A percentile compares a stretch with the other conserved stretches of the same genome.
Conservation (phyloP, 2,797 vertebrate species). For the Poeciliopsis turneri region DNA sequence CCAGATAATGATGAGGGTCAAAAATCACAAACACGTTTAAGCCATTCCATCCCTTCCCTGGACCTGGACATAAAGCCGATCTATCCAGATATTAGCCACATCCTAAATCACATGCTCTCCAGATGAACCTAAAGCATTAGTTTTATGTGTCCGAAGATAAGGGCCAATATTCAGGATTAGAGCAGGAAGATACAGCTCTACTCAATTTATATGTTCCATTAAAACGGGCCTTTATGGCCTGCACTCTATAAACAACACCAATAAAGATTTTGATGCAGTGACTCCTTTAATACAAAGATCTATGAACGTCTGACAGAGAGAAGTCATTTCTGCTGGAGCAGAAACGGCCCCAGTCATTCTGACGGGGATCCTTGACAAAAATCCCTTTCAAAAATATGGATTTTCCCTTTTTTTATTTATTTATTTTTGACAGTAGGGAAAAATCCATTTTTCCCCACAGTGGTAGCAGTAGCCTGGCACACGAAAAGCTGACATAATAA, state of each 20-base stretch:
- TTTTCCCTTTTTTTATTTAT: too few relatives aligned
- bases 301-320: neutral
- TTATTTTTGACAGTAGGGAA: too few relatives aligned
- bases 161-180: constrained; percentile 56
- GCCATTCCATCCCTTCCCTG: too few relatives aligned
- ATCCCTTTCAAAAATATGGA: too few relatives aligned
- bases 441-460: too few relatives aligned
- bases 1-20: too few relatives aligned
- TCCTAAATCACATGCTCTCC: constrained; percentile 63
- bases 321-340: constrained; percentile 7
- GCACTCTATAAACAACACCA: constrained; percentile 46
- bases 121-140: constrained; percentile 32
- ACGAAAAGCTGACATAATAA: too few relatives aligned
- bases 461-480: too few relatives aligned
- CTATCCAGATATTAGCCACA: constrained; percentile 25
- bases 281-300: neutral
- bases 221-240: constrained; percentile 40
- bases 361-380: too few relatives aligned
- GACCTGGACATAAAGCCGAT: too few relatives aligned
- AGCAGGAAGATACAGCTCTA: constrained; percentile 43
- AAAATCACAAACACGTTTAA: too few relatives aligned
- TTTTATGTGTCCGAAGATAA: constrained; percentile 53
- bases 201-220: constrained; percentile 43
- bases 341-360: too few relatives aligned
- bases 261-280: constrained; percentile 18